A percentile compares a stretch with the other conserved stretches of the same genome.
Evolutionary conservation across 2,888 invertebrate species (phyloP).

Genomic region (Caenorhabditis uteleia): DNA sequence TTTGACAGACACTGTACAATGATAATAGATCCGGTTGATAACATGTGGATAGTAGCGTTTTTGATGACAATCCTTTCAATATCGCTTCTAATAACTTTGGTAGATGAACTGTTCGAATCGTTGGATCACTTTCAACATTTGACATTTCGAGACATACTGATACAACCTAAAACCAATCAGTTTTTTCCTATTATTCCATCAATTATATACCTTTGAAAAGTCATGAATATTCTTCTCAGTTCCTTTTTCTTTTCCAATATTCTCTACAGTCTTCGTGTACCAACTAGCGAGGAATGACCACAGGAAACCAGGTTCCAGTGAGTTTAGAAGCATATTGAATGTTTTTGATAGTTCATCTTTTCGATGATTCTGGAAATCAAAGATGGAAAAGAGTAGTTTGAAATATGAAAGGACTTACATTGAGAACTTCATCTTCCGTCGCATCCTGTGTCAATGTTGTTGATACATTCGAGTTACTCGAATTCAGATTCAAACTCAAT

Average conservation of each 20-base stretch:
- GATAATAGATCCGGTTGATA: conserved; percentile 24
- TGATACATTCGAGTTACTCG: neutral
- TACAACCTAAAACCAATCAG: conserved; percentile 25
- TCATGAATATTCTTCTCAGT: conserved; percentile 17
- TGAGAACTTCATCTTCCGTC: too few species aligned
- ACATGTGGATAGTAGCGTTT: conserved; percentile 7
- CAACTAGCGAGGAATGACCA: conserved; percentile 79
- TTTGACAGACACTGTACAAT: conserved; percentile 27
- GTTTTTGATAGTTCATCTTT: conserved; percentile 80
- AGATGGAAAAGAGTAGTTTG: too few species aligned
- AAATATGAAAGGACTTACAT: too few species aligned
- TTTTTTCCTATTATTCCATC: neutral
- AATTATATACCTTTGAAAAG: conserved; percentile 18
- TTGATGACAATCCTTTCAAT: conserved; percentile 21
- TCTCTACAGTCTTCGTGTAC: conserved; percentile 64
- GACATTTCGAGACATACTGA: conserved; percentile 28
- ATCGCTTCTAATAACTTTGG: conserved; percentile 52
- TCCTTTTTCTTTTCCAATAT: neutral
- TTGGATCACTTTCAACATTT: conserved; percentile 41
- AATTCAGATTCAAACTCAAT: conserved; percentile 20
- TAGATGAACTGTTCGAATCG: conserved; percentile 50
- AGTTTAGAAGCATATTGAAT: conserved; percentile 83
- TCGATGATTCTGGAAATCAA: conserved; percentile 34
- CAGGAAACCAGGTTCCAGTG: conserved; percentile 79
- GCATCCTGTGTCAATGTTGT: conserved; percentile 4